Percentiles rank a stretch among this genome's conserved stretches.
Conservation (phyloP, 2,888 invertebrate genomes). For the Melikaiella ostensackeni region DNA sequence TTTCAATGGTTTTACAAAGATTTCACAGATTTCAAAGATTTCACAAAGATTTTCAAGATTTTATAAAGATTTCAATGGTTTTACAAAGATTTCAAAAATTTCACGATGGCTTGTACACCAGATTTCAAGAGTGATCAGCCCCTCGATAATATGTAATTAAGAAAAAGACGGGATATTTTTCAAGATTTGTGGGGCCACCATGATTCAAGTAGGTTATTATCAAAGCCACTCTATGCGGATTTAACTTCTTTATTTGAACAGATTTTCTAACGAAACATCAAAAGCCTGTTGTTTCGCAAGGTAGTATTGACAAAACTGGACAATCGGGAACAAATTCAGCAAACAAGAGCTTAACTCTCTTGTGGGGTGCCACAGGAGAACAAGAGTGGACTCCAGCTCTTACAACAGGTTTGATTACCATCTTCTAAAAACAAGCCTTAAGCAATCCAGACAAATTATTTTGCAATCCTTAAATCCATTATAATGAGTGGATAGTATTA, state of each 20-base stretch:
- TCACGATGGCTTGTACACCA: no score
- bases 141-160: no score
- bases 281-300: constrained; percentile 60
- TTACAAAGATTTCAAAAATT: no score
- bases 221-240: no score
- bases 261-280: constrained; percentile 66
- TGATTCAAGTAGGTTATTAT: no score
- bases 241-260: constrained; percentile 47
- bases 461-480: neutral
- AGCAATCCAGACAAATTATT: neutral
- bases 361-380: constrained; percentile 97
- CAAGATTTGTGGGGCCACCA: no score
- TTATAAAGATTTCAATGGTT: no score
- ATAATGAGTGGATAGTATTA: neutral
- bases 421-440: neutral
- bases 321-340: constrained; percentile 59
- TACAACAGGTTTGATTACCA: constrained; percentile 87
- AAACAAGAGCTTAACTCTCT: constrained; percentile 82
- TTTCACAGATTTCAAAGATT: no score
- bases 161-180: no score
- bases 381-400: constrained; percentile 98
- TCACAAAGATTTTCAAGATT: no score
- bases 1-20: no score
- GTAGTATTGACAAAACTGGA: constrained; percentile 70
- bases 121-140: no score